phyloP scores from a whole-genome alignment of 2,113 vertebrate genomes.

The Phoenicopterus ruber region DNA sequence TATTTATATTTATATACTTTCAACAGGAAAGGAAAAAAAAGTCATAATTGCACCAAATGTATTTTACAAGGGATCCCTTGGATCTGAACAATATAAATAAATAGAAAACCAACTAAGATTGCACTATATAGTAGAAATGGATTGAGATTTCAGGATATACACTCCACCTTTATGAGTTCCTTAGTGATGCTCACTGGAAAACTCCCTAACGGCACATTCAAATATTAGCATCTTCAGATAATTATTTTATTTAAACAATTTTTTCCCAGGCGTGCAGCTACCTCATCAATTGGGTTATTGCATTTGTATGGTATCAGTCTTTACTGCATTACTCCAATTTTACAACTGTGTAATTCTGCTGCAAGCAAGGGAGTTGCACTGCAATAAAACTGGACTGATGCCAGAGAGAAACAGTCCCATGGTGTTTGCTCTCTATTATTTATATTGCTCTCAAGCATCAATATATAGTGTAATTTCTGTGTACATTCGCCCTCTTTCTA shows the following conservation, averaged over 20 bases:
- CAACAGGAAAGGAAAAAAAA: slow-evolving; percentile 66
- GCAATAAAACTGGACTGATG: slow-evolving; percentile 29
- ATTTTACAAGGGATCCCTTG: slow-evolving; percentile 81
- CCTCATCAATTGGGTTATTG: slow-evolving; percentile 47
- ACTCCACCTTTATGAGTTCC: slow-evolving; percentile 55
- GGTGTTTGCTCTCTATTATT: slow-evolving; percentile 6
- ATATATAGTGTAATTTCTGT: slow-evolving; percentile 27
- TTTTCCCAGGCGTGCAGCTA: slow-evolving; percentile 7
- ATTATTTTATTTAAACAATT: slow-evolving; percentile 27
- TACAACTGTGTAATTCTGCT: slow-evolving; percentile 42
- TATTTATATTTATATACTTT: slow-evolving; percentile 72
- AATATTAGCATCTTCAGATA: slow-evolving; percentile 41
- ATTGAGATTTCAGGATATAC: slow-evolving; percentile 56
- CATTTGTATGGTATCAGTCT: slow-evolving; percentile 22
- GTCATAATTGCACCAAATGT: slow-evolving; percentile 76
- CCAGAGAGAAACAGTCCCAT: slow-evolving; percentile 11
- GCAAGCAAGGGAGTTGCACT: slow-evolving; percentile 29
- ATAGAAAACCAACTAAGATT: slow-evolving; percentile 81
- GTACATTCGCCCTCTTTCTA: slow-evolving; percentile 22
- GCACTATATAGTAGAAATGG: slow-evolving; percentile 77
- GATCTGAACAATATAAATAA: slow-evolving; percentile 84
- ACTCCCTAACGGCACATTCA: slow-evolving; percentile 18
- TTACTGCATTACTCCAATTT: slow-evolving; percentile 39
- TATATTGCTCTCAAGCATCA: slow-evolving; percentile 46
- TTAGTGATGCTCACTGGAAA: slow-evolving; percentile 42